phyloP scores from a whole-genome alignment of 2,888 invertebrate species.

The Thecophora atra region DNA sequence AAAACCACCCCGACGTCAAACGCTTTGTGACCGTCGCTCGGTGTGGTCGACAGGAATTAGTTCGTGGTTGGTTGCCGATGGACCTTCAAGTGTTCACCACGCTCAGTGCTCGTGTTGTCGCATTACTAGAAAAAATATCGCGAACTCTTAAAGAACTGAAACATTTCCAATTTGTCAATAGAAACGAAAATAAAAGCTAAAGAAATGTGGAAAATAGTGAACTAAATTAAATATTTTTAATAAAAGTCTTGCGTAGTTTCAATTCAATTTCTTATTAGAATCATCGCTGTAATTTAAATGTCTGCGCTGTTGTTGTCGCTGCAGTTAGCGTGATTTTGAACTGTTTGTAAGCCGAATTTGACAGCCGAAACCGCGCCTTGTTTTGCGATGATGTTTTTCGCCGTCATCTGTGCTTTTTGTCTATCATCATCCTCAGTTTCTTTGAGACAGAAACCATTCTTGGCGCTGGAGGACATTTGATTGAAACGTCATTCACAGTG shows the following conservation, averaged over 20 bases:
- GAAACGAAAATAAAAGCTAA: slow-evolving; percentile 2
- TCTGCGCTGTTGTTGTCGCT: not conserved
- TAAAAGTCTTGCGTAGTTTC: not conserved
- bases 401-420: not conserved
- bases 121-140: not conserved
- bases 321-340: not conserved
- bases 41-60: slow-evolving; percentile 54
- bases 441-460: no score
- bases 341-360: not conserved
- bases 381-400: not conserved
- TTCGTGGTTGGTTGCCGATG: not conserved
- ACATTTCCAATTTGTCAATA: not conserved
- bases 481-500: no score
- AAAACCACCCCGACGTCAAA: slow-evolving; percentile 61
- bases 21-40: slow-evolving; percentile 63
- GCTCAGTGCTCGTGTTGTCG: not conserved
- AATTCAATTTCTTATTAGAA: no score
- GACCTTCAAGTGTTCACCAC: not conserved
- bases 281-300: not conserved
- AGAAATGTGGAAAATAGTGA: no score
- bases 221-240: not conserved
- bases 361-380: not conserved
- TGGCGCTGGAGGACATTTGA: no score
- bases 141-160: no score
- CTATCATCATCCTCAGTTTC: no score